Base-by-base conservation (phyloP, 2,113 vertebrate species). In the Oncorhynchus clarkii region DNA sequence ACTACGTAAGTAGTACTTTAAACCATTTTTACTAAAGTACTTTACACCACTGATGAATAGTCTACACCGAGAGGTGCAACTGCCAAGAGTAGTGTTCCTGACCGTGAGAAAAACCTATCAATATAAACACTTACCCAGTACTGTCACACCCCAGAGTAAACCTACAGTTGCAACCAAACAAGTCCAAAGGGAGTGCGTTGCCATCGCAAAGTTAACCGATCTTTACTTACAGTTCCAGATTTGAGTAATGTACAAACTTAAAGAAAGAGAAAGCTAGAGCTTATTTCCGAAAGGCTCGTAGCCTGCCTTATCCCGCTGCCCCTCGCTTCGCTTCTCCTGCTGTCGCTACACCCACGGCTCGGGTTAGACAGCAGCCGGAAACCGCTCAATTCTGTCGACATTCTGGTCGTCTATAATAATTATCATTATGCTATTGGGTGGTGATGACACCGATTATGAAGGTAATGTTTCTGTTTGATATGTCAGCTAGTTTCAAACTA, bases 311-410 rank as follows among this genome's bases (percentile, higher is more conserved):
- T 24, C 49, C 68, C 54, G 29, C 68, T 65, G 34, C 84, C 75
- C 66, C 78, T 31, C 29, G 66, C 71, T 76, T 31, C 49, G 66
- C 24, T 62, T 48, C 75, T 82, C 87, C 92, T 81, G 91, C 93
- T 93, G 93, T 93, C 65, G 78, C 87, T 39, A 39, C 85, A 60
- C 80, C 80, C 69, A 16, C 39, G 78, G 88, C 86, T 93, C 92
- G 57, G 84, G 83, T 94, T 94, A 88, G 93, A 93, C 71, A 84
- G 87, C 88, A 89, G 88, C 90, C 88, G 86, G 78, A 84, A 84
- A 26, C 67, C 60, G 72, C 84, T 90, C 88, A 91, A 88, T 80
- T 82, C 80, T 86, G 84, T 88, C 86, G 87, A 85, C 80, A 89
- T 79, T 85, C 69, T 54, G 67, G 83, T 81, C 85, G 82, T 71